Percentiles rank a stretch among this genome's conserved stretches.
These are phyloP conservation scores for Pelagia noctiluca DNA, from an alignment of 30 jellyfish, hydroid and myxozoan genomes.

Conservation along the genomic window DNA sequence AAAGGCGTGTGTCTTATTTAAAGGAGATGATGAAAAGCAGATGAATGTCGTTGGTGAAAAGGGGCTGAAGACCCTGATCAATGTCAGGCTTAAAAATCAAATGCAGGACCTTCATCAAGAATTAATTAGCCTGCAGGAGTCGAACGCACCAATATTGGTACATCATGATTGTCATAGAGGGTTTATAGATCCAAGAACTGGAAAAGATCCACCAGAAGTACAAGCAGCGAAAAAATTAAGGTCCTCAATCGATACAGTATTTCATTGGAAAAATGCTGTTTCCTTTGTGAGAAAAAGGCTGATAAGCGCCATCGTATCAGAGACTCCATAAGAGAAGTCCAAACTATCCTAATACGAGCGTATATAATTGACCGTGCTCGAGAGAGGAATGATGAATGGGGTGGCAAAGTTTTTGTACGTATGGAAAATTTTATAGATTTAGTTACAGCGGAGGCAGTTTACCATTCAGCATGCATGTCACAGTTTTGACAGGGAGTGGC, in stretches of 20 bases:
- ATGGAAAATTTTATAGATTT: slow-evolving; percentile 31
- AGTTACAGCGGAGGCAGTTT: slow-evolving; percentile 69
- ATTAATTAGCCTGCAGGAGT: slow-evolving; percentile 15
- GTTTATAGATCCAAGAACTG: slow-evolving; percentile 38
- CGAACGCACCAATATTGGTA: slow-evolving; percentile 18
- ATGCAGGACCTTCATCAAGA: background rate
- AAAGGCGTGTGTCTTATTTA: too few species aligned
- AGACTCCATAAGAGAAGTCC: slow-evolving; percentile 43
- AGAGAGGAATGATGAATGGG: slow-evolving; percentile 61
- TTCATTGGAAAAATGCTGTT: slow-evolving; percentile 54
- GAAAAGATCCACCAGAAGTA: slow-evolving; percentile 50
- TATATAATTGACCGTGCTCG: slow-evolving; percentile 37
- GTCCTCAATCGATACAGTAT: slow-evolving; percentile 34
- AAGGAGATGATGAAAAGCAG: background rate
- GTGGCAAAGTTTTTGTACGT: slow-evolving; percentile 44
- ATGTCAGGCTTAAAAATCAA: slow-evolving; percentile 26
- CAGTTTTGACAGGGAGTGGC: slow-evolving; percentile 26
- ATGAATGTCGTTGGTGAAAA: background rate
- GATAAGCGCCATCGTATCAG: slow-evolving; percentile 16
- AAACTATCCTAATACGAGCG: slow-evolving; percentile 44
- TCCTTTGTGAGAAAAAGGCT: slow-evolving; percentile 49
- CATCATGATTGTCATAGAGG: slow-evolving; percentile 57
- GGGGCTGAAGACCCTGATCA: slow-evolving; percentile 11
- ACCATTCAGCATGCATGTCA: slow-evolving; percentile 59
- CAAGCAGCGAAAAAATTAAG: slow-evolving; percentile 35